Evolutionary conservation across 1,140 invertebrate species (phyloP).

Genomic region (Eupristina koningsbergeri): DNA sequence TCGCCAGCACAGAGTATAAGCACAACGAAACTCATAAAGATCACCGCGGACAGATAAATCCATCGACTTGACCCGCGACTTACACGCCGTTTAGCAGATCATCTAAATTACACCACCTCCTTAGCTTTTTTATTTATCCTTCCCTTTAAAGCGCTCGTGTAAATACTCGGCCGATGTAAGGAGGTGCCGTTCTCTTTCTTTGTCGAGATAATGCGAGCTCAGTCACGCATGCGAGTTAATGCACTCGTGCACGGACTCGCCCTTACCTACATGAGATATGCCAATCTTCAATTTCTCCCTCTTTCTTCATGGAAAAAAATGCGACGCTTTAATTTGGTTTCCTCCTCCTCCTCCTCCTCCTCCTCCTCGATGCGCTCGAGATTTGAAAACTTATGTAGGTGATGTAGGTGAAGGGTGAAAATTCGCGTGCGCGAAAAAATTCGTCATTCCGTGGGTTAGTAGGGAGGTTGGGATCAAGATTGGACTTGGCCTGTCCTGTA

Average conservation of each 20-base stretch:
- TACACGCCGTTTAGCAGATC: slow-evolving; percentile 62
- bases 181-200: slow-evolving; percentile 46
- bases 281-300: background rate
- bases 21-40: slow-evolving; percentile 58
- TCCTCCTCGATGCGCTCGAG: background rate
- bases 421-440: slow-evolving; percentile 32
- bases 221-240: slow-evolving; percentile 56
- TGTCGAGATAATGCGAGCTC: slow-evolving; percentile 52
- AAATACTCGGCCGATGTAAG: slow-evolving; percentile 53
- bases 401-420: background rate
- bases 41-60: slow-evolving; percentile 63
- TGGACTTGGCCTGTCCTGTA: background rate
- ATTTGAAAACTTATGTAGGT: slow-evolving; percentile 7
- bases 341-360: too few relatives aligned
- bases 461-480: slow-evolving; percentile 2
- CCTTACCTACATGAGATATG: slow-evolving; percentile 17
- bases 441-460: background rate
- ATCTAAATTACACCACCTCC: slow-evolving; percentile 63
- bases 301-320: background rate
- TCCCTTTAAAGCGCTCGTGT: slow-evolving; percentile 26
- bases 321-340: background rate
- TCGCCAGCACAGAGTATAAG: background rate
- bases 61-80: slow-evolving; percentile 53
- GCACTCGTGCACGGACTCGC: background rate
- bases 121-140: slow-evolving; percentile 26